Base-by-base conservation (phyloP, 1,140 invertebrate species). In the Halictus rubicundus region DNA sequence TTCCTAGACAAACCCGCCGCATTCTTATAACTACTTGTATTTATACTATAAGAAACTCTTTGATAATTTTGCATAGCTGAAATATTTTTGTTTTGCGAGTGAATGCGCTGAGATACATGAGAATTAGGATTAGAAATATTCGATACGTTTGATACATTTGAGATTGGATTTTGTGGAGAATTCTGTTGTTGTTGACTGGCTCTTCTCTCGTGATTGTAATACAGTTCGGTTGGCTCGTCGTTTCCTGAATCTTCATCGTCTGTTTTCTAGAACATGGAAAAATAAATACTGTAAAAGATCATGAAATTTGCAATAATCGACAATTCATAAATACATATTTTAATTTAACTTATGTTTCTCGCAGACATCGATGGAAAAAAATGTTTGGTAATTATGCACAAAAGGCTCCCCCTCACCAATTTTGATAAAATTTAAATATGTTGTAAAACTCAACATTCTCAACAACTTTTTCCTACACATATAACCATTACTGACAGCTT, bases 221-320 rank as follows among this genome's bases (percentile, higher is more conserved):
- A 95, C 71, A 95, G 89, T 90, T 96, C 96, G 63, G 95, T 96
- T n/a, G 97, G 97, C 90, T 99, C 97, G 90, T 99, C 98, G 90
- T 98, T 99, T 6, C 98, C 98, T 0, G 97, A 98, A 90, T 99
- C 98, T 88, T 97, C 97, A 87, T 98, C 97, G 90, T 98, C 97
- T 25, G 96, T 97, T 93, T 98, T 97, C 95, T 98, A 83, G 69
- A 78, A 77, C 4, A 59, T 32, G 12, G 49, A 70, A 54, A 37
- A 57, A 27, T 68, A 52, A 63, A 60, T 66, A 74, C 5, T 72
- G 21, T 52, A 16, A 19, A 52, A 3, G 8, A 4, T 3, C 37
- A 7, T 46, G 12, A 46, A 46, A 46, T 32, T 52, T 19, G 14
- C 16, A 52, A 52, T 1, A 52, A 52, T 19, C 14, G 14, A 16